phyloP scores from a whole-genome alignment of 2,888 invertebrate genomes.

The Euplagia quadripunctaria region DNA sequence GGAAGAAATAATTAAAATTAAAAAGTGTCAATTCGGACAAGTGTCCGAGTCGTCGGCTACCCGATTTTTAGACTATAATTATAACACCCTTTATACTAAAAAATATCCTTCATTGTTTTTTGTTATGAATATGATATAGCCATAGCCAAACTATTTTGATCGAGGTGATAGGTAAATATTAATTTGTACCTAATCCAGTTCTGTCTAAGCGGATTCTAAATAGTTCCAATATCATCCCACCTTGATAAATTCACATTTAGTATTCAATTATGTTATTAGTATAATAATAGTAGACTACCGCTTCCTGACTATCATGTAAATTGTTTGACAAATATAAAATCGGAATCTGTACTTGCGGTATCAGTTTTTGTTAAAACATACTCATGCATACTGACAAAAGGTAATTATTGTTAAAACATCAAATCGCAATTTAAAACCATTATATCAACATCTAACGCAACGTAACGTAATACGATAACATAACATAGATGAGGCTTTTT shows the following conservation, averaged over 20 bases:
- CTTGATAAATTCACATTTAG: slow-evolving; percentile 63
- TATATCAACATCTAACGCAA: slow-evolving; percentile 9
- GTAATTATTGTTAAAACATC: slow-evolving; percentile 57
- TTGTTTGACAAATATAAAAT: slow-evolving; percentile 71
- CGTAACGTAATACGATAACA: slow-evolving; percentile 1
- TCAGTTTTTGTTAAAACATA: slow-evolving; percentile 54
- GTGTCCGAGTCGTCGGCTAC: too few species aligned
- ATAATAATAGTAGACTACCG: slow-evolving; percentile 57
- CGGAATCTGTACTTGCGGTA: slow-evolving; percentile 66
- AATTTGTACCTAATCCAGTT: not conserved
- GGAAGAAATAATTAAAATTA: too few species aligned
- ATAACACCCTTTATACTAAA: too few species aligned
- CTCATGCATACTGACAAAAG: slow-evolving; percentile 69
- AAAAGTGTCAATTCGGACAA: too few species aligned
- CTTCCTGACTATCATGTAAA: slow-evolving; percentile 80
- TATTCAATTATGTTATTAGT: slow-evolving; percentile 68
- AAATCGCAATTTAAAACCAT: slow-evolving; percentile 28
- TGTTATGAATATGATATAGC: too few species aligned
- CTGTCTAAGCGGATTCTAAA: slow-evolving; percentile 48
- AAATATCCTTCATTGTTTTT: too few species aligned
- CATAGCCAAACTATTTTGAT: too few species aligned
- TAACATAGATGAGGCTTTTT: not conserved
- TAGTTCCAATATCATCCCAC: slow-evolving; percentile 58
- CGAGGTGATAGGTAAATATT: not conserved
- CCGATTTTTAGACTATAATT: too few species aligned